phyloP scores from a whole-genome alignment of 2,888 invertebrate species.

The Ormyrus rosae region DNA sequence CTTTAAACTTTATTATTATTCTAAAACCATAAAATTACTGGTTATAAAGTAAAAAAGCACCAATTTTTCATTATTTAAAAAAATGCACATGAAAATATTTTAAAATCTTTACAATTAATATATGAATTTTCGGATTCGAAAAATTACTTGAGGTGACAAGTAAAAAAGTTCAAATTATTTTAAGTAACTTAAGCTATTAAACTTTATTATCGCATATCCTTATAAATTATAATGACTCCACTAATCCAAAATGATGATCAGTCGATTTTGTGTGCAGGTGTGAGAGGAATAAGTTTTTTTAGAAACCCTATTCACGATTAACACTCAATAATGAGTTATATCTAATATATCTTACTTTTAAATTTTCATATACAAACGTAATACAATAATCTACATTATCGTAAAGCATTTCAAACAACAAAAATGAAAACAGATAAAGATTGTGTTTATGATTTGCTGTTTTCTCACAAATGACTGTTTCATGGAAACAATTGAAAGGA shows the following conservation, averaged over 20 bases:
- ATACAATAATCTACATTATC: constrained; percentile 62
- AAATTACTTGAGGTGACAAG: no score
- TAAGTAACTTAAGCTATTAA: constrained; percentile 53
- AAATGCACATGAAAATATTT: no score
- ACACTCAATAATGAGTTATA: constrained; percentile 52
- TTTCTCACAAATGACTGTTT: constrained; percentile 60
- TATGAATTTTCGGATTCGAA: no score
- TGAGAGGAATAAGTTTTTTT: constrained; percentile 42
- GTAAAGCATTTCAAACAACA: constrained; percentile 63
- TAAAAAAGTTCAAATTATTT: constrained; percentile 15
- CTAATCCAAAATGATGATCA: constrained; percentile 49
- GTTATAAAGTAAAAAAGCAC: no score
- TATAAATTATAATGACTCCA: constrained; percentile 51
- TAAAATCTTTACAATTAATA: no score
- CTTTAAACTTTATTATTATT: no score
- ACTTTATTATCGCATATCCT: constrained; percentile 51
- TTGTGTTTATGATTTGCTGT: constrained; percentile 61
- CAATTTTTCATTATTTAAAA: no score
- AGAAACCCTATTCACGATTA: constrained; percentile 52
- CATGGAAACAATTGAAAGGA: constrained; percentile 64
- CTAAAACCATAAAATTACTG: no score
- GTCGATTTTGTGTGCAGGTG: constrained; percentile 29
- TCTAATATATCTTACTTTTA: constrained; percentile 61
- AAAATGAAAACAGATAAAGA: constrained; percentile 58
- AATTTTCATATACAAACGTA: constrained; percentile 62